These are phyloP conservation scores for Pangasius djambal DNA, from an alignment of 2,797 vertebrate genomes.

Conservation along the genomic window DNA sequence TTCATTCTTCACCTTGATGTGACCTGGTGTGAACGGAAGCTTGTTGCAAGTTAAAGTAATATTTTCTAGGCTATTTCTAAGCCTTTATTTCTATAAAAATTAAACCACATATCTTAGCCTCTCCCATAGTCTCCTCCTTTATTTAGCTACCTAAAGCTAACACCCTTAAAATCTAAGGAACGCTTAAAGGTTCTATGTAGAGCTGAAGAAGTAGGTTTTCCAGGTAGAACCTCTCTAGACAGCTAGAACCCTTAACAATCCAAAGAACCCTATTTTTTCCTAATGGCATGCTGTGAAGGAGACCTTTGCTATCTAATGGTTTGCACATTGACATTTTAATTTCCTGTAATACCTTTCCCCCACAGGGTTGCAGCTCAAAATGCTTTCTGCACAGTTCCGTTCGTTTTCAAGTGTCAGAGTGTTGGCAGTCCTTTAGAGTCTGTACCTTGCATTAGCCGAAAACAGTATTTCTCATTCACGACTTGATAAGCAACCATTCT, in stretches of 20 bases:
- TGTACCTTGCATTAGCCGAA: not conserved
- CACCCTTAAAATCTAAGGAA: not conserved
- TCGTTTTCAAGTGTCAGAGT: not conserved
- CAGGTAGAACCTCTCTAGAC: not conserved
- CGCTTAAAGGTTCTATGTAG: not conserved
- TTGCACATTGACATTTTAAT: not conserved
- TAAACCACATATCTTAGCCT: not conserved
- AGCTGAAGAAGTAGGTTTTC: not conserved
- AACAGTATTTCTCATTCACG: not conserved
- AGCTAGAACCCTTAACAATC: not conserved
- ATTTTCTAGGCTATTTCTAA: not conserved
- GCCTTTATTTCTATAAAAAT: not conserved
- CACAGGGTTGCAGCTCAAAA: not conserved
- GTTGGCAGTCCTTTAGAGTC: not conserved
- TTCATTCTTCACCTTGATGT: not conserved
- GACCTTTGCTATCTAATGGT: not conserved
- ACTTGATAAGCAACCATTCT: not conserved
- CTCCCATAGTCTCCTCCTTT: not conserved
- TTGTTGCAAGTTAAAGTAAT: not conserved
- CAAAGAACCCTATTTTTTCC: not conserved
- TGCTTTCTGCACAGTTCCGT: not conserved
- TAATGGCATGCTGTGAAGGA: not conserved
- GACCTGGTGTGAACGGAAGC: not conserved
- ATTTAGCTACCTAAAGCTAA: not conserved
- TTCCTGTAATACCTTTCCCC: not conserved